These are phyloP conservation scores for Steinernema khuongi DNA, from an alignment of 1,140 invertebrate species.

Conservation along the genomic window DNA sequence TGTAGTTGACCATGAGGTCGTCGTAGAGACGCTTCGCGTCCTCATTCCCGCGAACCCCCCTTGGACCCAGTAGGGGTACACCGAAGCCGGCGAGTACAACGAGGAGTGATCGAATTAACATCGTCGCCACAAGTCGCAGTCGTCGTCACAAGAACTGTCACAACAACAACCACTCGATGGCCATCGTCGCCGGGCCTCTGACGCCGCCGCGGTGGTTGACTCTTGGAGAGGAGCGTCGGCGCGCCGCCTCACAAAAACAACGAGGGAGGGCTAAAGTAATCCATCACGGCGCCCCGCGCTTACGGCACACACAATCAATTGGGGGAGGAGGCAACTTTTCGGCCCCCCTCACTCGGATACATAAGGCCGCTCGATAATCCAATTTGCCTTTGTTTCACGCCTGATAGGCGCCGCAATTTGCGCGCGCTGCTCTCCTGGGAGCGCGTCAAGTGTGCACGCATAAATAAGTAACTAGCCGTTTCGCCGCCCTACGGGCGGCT, in stretches of 20 bases:
- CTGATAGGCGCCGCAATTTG: neutral
- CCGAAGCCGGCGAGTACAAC: neutral
- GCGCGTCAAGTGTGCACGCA: too few species aligned
- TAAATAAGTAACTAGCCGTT: neutral
- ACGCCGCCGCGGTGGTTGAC: neutral
- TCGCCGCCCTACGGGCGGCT: too few species aligned
- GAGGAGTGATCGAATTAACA: neutral
- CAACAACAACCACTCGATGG: neutral
- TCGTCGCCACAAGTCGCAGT: neutral
- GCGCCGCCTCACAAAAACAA: conserved; percentile 4
- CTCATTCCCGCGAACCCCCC: conserved; percentile 38
- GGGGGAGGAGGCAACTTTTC: conserved; percentile 2
- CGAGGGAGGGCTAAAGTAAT: conserved; percentile 15
- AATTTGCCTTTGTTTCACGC: conserved; percentile 14
- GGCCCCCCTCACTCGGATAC: neutral
- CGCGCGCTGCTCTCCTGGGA: neutral
- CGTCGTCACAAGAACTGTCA: neutral
- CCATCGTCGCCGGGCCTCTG: neutral
- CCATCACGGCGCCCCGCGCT: neutral
- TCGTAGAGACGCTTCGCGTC: conserved; percentile 61
- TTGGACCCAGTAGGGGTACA: neutral
- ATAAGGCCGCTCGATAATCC: conserved; percentile 16
- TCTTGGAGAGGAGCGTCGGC: neutral
- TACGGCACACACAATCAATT: conserved; percentile 14
- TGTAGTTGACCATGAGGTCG: conserved; percentile 90